Evolutionary conservation across 2,888 invertebrate genomes (phyloP), one percentile per base, ranked within the genome.

Genomic region (Epinotia brunnichana): DNA sequence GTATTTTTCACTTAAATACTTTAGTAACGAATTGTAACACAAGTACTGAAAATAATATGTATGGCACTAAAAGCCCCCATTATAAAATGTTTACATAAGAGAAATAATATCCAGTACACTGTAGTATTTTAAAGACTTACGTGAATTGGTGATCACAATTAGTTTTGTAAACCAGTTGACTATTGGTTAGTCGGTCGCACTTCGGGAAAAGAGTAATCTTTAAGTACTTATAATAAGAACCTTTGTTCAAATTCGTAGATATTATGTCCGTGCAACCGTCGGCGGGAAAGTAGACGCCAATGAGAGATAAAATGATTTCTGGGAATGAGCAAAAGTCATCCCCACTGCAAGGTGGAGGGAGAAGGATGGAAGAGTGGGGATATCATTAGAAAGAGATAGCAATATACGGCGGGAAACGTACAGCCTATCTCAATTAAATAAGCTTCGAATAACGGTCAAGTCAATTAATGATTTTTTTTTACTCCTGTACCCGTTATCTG

Each of bases 341-440:
- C 53, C 61, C 61, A 48, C 61, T 61, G 15, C 61, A 21, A 44
- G 44, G 61, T 61, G 61, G 48, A 61, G 24, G 19, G 61, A 41
- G 19, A 44, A 24, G 44, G 44, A 7, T 11, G 13, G 48, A 48
- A 48, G 19, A 17, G 17, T 19, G 53, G 21, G 53, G 53, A 19
- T 19, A 13, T 3, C 48, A 48, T 13, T 44, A 51, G 62, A 48
- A 51, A 62, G n/a, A n/a, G 15, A 62, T 9, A 24, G 29, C 15
- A 29, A 51, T 29, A 56, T 17, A 3, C 3, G 24, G 48, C 62
- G 48, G 62, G 62, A 51, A 62, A 61, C 41, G 60, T 41, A 11
- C 19, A 48, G 48, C 48, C 44, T 62, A 29, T 62, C 24, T 48
- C 48, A 24, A 24, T 24, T 24, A 24, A 24, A 24, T 24, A 24